Base-by-base conservation (phyloP, 2,113 vertebrate genomes). In the Ammodramus savannarum region DNA sequence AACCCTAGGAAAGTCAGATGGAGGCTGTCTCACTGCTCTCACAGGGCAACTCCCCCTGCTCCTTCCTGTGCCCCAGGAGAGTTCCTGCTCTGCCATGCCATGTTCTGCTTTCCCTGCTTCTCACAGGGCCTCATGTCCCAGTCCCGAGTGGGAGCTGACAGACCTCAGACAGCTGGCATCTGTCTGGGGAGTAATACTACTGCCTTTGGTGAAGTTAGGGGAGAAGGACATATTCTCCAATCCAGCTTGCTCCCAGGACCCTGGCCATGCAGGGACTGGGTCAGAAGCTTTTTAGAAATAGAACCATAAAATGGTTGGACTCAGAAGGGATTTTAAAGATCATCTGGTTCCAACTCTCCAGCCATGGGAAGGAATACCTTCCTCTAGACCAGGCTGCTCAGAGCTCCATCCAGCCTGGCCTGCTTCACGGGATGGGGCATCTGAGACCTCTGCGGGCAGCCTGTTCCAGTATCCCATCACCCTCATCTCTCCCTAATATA, bases 71-170 rank as follows among this genome's bases (percentile, higher is more conserved):
- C 0, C 23, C 3, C 54, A 1, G 2, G 13, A 26, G 54, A 80
- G 13, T 7, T 25, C 7, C 19, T n/a, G 34, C 14, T 44, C 39
- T 34, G 36, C 36, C 52, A 19, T 8, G 2, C 16, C 19, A 1
- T 32, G 44, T 12, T 29, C 69, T 49, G 43, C 16, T 79, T 38
- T 68, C 22, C n/a, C 7, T 4, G 2, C 16, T 18, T 61, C 58
- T 43, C 51, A 29, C 1, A 2, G 20, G 2, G 4, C 8, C 4
- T 72, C 39, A 7, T 0, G 31, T 48, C 34, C 41, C 0, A 1
- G 26, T 59, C 20, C 38, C 3, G 3, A 3, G 5, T 31, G 65
- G 25, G 62, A 72, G 19, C 1, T 39, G 46, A 57, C 19, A 68
- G 25, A 75, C 13, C 6, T 5, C 31, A 12, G 27, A 57, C 36